Conservation (phyloP, 2,797 vertebrate genomes). For the Bradypodion ventrale region DNA sequence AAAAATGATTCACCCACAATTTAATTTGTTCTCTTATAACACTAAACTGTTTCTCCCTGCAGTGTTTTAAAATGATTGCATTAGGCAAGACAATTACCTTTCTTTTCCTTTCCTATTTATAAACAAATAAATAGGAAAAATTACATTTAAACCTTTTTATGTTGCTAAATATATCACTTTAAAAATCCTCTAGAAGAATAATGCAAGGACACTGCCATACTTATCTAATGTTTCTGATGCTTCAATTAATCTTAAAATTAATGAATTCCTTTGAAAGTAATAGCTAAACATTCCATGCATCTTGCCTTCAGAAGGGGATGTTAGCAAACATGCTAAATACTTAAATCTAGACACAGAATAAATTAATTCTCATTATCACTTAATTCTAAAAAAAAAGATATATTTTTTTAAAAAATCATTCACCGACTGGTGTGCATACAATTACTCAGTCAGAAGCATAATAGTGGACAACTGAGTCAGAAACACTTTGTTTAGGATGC, state of each 20-base stretch:
- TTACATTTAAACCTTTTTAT: not conserved
- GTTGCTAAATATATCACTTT: slow-evolving; percentile 1
- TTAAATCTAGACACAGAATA: not conserved
- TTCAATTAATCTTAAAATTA: slow-evolving; percentile 41
- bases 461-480: slow-evolving; percentile 8
- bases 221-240: slow-evolving; percentile 31
- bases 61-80: slow-evolving; percentile 26
- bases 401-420: not conserved
- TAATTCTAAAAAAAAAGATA: not conserved
- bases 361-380: slow-evolving; percentile 5
- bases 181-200: not conserved
- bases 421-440: not conserved
- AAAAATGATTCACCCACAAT: not conserved
- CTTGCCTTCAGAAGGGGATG: slow-evolving; percentile 11
- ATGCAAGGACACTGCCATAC: slow-evolving; percentile 24
- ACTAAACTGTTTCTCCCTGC: slow-evolving; percentile 7
- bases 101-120: not conserved
- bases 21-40: slow-evolving; percentile 27
- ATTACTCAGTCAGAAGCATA: not conserved
- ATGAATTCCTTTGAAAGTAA: slow-evolving; percentile 30
- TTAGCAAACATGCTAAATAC: not conserved
- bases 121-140: slow-evolving; percentile 2
- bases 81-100: not conserved
- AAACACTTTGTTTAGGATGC: slow-evolving; percentile 50
- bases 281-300: slow-evolving; percentile 34